Evolutionary conservation across 2,797 vertebrate species (phyloP).

Genomic region (Euphonia xanthogaster): DNA sequence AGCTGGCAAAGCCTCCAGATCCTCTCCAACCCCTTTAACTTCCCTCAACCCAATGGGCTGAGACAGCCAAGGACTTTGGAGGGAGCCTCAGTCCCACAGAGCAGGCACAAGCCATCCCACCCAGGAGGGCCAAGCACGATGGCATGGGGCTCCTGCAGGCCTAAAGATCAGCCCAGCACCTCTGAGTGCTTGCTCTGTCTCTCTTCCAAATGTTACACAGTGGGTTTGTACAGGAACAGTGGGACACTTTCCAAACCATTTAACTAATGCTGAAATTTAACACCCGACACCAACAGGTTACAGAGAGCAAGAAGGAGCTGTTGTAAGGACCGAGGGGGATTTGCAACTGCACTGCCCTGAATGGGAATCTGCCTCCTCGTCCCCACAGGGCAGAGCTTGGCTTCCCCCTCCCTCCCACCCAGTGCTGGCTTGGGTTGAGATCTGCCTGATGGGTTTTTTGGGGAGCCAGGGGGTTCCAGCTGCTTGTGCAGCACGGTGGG

Average conservation of each 20-base stretch:
- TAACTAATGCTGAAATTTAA: conserved; percentile 60
- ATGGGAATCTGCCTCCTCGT: neutral
- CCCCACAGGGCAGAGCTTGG: neutral
- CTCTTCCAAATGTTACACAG: conserved; percentile 49
- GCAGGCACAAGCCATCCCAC: neutral
- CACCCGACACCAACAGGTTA: conserved; percentile 14
- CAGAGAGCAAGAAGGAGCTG: neutral
- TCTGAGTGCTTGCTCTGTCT: conserved; percentile 40
- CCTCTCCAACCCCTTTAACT: neutral
- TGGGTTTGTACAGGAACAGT: conserved; percentile 41
- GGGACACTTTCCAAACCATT: conserved; percentile 58
- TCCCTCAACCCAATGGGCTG: neutral
- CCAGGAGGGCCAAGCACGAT: accelerated
- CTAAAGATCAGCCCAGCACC: neutral
- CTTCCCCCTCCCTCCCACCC: neutral
- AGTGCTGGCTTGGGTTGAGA: accelerated
- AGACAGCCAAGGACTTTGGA: neutral
- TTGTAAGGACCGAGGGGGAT: neutral
- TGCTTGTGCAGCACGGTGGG: neutral
- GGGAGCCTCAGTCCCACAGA: neutral
- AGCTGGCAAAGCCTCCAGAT: neutral
- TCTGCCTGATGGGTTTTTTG: neutral
- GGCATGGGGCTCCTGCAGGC: neutral
- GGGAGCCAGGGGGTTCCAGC: neutral
- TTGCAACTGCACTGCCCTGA: neutral